Percentiles rank a stretch among this genome's conserved stretches.
phyloP scores from a whole-genome alignment of 2,797 vertebrate genomes.

The Valencia hispanica region DNA sequence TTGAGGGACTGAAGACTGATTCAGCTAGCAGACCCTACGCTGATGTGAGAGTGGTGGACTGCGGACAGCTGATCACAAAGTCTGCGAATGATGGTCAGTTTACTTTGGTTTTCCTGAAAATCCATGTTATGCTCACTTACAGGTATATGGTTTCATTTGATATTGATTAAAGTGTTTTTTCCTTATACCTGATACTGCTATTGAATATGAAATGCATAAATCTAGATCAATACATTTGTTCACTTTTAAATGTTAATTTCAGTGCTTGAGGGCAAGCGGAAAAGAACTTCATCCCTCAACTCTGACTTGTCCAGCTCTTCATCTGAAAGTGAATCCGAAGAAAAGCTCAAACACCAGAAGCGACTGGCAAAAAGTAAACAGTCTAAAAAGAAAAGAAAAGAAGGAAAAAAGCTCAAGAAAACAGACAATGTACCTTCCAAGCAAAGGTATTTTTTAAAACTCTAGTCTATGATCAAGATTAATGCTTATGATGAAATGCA shows the following conservation, averaged over 20 bases:
- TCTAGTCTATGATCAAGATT: not conserved
- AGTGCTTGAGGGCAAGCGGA: constrained; percentile 89
- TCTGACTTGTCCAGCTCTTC: constrained; percentile 79
- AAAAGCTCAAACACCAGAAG: constrained; percentile 74
- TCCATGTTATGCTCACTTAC: not conserved
- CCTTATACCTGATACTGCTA: not conserved
- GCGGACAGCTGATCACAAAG: constrained; percentile 92
- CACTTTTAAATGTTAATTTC: constrained; percentile 46
- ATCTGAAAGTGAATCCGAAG: constrained; percentile 84
- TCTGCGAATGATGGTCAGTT: constrained; percentile 89
- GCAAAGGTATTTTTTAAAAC: constrained; percentile 78
- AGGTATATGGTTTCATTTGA: not conserved
- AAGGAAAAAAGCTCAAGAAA: constrained; percentile 73
- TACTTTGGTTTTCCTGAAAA: not conserved
- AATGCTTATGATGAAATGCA: not conserved
- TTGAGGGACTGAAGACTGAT: constrained; percentile 96
- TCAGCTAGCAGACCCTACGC: constrained; percentile 96
- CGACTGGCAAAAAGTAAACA: constrained; percentile 83
- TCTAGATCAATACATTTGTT: not conserved
- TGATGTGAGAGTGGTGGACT: constrained; percentile 95
- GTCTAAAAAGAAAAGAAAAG: constrained; percentile 83
- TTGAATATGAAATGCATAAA: not conserved
- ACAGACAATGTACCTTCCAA: constrained; percentile 58
- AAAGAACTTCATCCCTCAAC: constrained; percentile 79
- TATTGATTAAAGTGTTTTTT: not conserved